Evolutionary conservation across 2,888 invertebrate genomes (phyloP).

Genomic region (Phaonia tiefii): DNA sequence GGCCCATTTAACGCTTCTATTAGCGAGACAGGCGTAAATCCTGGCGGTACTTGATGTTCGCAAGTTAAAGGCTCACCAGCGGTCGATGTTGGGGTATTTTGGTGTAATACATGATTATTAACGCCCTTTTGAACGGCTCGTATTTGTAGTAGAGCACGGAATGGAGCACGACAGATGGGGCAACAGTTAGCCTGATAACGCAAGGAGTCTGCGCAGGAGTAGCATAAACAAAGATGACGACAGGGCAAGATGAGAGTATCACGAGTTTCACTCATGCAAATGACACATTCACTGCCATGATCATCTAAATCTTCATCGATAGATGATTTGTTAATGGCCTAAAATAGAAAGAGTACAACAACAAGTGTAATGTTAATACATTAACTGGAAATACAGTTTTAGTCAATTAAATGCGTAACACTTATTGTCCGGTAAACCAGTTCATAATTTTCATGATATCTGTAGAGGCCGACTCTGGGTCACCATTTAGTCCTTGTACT

Average conservation of each 20-base stretch:
- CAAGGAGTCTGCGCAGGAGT: slow-evolving; percentile 97
- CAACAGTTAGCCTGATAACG: slow-evolving; percentile 99
- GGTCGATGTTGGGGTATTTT: slow-evolving; percentile 82
- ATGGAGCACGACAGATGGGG: slow-evolving; percentile 99
- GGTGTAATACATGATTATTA: slow-evolving; percentile 74
- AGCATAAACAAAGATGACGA: slow-evolving; percentile 97
- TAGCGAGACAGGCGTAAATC: slow-evolving; percentile 95
- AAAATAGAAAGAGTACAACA: slow-evolving; percentile 1
- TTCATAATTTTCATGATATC: too few relatives aligned
- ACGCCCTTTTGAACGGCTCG: slow-evolving; percentile 91
- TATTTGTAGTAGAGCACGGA: slow-evolving; percentile 97
- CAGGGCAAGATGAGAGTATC: slow-evolving; percentile 99
- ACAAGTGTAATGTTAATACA: not conserved
- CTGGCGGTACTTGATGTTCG: slow-evolving; percentile 88
- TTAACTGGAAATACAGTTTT: too few relatives aligned
- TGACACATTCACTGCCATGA: slow-evolving; percentile 98
- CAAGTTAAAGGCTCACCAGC: slow-evolving; percentile 81
- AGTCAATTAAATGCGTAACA: too few relatives aligned
- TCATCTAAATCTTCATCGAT: slow-evolving; percentile 93
- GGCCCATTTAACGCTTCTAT: slow-evolving; percentile 98
- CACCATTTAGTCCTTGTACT: too few relatives aligned
- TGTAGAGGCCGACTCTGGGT: too few relatives aligned
- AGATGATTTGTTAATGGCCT: slow-evolving; percentile 85
- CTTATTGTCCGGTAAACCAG: too few relatives aligned
- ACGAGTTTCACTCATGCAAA: slow-evolving; percentile 98